These are phyloP conservation scores for Tholera decimalis DNA, from an alignment of 2,888 invertebrate genomes.

Conservation along the genomic window DNA sequence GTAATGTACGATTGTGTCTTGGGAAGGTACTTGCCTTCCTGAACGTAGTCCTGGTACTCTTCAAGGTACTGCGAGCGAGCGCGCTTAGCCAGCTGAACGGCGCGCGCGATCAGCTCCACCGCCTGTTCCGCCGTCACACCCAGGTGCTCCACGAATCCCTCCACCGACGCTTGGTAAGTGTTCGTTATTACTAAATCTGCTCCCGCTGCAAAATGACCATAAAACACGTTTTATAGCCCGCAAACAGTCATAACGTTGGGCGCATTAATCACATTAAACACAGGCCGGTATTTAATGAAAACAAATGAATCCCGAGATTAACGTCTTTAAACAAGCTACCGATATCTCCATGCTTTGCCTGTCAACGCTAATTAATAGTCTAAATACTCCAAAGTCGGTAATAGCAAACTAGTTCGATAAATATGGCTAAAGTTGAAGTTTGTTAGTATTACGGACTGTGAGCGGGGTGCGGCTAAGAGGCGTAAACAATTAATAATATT, in stretches of 20 bases:
- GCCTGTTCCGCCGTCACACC: slow-evolving; percentile 93
- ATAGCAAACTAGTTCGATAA: slow-evolving; percentile 83
- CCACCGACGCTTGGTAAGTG: slow-evolving; percentile 97
- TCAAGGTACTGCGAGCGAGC: slow-evolving; percentile 93
- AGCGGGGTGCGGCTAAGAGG: slow-evolving; percentile 84
- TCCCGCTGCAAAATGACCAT: slow-evolving; percentile 92
- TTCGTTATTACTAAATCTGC: slow-evolving; percentile 97
- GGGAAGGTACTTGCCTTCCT: slow-evolving; percentile 73
- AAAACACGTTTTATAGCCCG: slow-evolving; percentile 54
- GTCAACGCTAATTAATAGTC: slow-evolving; percentile 72
- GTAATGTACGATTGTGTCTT: slow-evolving; percentile 20
- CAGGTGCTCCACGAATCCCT: slow-evolving; percentile 94
- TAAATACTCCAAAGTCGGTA: slow-evolving; percentile 70
- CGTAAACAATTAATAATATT: slow-evolving; percentile 88
- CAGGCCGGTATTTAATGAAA: slow-evolving; percentile 72
- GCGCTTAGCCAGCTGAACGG: slow-evolving; percentile 94
- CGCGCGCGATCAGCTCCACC: slow-evolving; percentile 93
- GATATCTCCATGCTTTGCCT: slow-evolving; percentile 74
- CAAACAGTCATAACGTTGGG: slow-evolving; percentile 62
- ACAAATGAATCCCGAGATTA: slow-evolving; percentile 80
- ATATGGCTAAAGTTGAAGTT: slow-evolving; percentile 81
- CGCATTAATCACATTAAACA: slow-evolving; percentile 74
- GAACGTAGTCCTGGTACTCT: slow-evolving; percentile 87
- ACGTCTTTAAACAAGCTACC: slow-evolving; percentile 72
- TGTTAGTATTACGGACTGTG: slow-evolving; percentile 77